These are phyloP conservation scores for Xylocampa areola DNA, from an alignment of 2,888 invertebrate species.

Conservation along the genomic window DNA sequence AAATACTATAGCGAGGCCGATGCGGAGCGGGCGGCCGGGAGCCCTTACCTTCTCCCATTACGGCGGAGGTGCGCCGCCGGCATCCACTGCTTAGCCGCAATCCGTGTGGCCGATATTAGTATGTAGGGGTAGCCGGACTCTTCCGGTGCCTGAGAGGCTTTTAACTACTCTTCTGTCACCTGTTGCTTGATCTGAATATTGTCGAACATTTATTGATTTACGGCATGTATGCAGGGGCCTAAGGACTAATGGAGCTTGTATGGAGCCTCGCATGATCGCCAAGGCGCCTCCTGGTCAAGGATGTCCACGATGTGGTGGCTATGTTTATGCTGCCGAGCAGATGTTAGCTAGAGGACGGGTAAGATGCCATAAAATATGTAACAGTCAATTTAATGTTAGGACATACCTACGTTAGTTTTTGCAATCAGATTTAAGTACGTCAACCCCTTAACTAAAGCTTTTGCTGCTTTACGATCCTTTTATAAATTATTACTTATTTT, in stretches of 20 bases:
- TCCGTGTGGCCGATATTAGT: constrained; percentile 80
- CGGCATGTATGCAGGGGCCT: constrained; percentile 78
- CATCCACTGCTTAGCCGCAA: constrained; percentile 84
- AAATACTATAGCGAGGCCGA: constrained; percentile 80
- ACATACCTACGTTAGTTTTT: background rate
- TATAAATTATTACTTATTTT: too few species aligned
- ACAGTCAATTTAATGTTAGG: background rate
- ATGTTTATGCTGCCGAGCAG: constrained; percentile 97
- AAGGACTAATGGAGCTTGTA: constrained; percentile 90
- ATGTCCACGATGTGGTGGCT: constrained; percentile 96
- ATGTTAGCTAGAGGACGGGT: constrained; percentile 97
- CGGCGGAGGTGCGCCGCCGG: constrained; percentile 90
- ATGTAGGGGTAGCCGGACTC: constrained; percentile 76
- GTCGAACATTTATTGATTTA: constrained; percentile 64
- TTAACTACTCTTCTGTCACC: constrained; percentile 86
- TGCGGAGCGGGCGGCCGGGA: constrained; percentile 89
- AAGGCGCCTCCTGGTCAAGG: constrained; percentile 96
- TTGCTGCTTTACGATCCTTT: constrained; percentile 37
- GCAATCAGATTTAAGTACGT: constrained; percentile 2
- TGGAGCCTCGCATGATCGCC: constrained; percentile 93
- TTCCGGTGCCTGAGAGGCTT: constrained; percentile 81
- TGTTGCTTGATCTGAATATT: constrained; percentile 71
- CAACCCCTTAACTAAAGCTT: constrained; percentile 29
- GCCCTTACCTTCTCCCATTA: constrained; percentile 90
- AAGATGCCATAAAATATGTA: constrained; percentile 76